Base-by-base conservation (phyloP, 1,140 invertebrate genomes). In the Heliothis virescens region DNA sequence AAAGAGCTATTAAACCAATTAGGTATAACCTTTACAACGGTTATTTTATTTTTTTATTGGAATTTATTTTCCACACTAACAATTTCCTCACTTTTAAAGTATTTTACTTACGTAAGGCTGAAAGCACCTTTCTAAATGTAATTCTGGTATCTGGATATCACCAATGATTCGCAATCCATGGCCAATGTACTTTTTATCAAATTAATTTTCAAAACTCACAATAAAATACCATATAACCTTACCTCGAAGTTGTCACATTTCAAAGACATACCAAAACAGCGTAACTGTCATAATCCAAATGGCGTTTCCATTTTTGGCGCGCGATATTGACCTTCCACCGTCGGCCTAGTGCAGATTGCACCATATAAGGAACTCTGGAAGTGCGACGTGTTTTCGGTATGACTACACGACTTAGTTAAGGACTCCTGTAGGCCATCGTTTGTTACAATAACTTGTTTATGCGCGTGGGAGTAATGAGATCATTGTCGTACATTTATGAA, bases 401-500 rank as follows among this genome's bases (percentile, higher is more conserved):
- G 57, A 62, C 41, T 50, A 67, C 41, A 69, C n/a, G 18, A 12
- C 34, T 55, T 72, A 55, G 50, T 29, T 34, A 72, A 29, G 48
- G 48, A 29, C 48, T 52, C 47, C 11, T 73, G 50, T 73, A 73
- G 71, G 71, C 53, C 71, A 47, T 57, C 53, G 55, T 18, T 29
- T 47, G 26, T 41, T 59, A 50, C 13, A 34, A 73, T 73, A 73
- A 59, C 67, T 50, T 71, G 67, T 53, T 71, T 71, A 59, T 55
- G 26, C 29, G n/a, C 41, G 71, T 73, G 55, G 71, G 71, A 18
- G 52, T 69, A 78, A 78, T 78, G 76, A 78, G 76, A 78, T 78
- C 76, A 78, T 78, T 78, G 62, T 76, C 74, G 63, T 67, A 67
- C 41, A 21, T 48, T 67, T 67, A 48, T 67, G 41, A 48, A 41